These are phyloP conservation scores for Nomada flava DNA, from an alignment of 2,888 invertebrate species.

Conservation along the genomic window DNA sequence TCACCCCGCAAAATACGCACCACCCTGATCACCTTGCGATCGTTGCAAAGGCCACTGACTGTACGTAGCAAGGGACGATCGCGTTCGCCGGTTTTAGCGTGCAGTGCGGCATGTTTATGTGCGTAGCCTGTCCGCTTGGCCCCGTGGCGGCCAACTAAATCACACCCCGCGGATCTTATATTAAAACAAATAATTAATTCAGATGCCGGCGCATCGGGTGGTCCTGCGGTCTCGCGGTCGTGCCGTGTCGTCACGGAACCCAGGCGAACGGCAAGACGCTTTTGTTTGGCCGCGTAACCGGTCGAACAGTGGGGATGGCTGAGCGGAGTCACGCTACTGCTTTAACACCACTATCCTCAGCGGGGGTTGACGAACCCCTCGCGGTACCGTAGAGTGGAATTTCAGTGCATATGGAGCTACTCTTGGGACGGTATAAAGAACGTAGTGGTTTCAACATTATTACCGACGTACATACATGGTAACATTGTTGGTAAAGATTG, in stretches of 20 bases:
- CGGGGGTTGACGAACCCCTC: constrained; percentile 57
- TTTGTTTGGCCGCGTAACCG: constrained; percentile 54
- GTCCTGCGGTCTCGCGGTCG: constrained; percentile 70
- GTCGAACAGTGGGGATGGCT: constrained; percentile 24
- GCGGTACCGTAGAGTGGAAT: constrained; percentile 1
- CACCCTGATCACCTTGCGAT: background rate
- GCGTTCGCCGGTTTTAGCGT: constrained; percentile 42
- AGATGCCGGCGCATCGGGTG: constrained; percentile 82
- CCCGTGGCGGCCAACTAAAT: constrained; percentile 82
- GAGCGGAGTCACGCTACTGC: constrained; percentile 62
- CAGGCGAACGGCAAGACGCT: constrained; percentile 59
- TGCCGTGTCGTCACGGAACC: constrained; percentile 58
- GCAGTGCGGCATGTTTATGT: constrained; percentile 81
- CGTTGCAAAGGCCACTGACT: constrained; percentile 64
- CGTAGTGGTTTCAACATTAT: background rate
- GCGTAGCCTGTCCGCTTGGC: constrained; percentile 71
- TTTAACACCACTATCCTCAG: constrained; percentile 66
- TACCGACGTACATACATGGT: background rate
- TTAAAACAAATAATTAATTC: constrained; percentile 84
- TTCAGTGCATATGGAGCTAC: background rate
- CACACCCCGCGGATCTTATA: constrained; percentile 83
- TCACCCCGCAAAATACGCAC: background rate
- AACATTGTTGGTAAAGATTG: too few relatives aligned
- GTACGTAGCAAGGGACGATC: constrained; percentile 63
- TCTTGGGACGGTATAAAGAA: background rate